Base-by-base conservation (phyloP, 2,113 vertebrate genomes). In the Dromas ardeola region DNA sequence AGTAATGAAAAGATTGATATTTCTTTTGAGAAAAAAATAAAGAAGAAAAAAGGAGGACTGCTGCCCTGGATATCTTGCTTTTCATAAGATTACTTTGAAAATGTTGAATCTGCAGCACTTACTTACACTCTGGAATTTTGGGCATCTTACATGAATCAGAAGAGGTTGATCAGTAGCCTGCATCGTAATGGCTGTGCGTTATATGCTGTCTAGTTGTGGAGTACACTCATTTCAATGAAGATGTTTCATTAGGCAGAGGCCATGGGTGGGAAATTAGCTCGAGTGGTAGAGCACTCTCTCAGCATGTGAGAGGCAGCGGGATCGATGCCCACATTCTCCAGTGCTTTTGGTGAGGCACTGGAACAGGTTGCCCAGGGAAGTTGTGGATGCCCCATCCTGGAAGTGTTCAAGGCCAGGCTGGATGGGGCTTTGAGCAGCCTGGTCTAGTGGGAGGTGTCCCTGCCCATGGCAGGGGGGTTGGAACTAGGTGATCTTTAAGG, bases 201-300 rank as follows among this genome's bases (percentile, higher is more conserved):
- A 55, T 50, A 26, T 65, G 23, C 18, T 30, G 29, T 26, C 21
- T 49, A 74, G 47, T 38, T 27, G 10, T n/a, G 72, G 18, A 15
- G 3, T 76, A 47, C 7, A 7, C 13, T 66, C 15, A 71, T 56
- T 16, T 79, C 20, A 78, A 59, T 29, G 67, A 65, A 88, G 81
- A 45, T 27, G 43, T 74, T 81, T 58, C 4, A 30, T 42, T 42
- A 30, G 40, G 11, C 16, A 62, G 36, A 62, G 61, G 25, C 25
- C 25, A 15, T n/a, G 21, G 58, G 21, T n/a, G 36, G 19, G 62
- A 9, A 65, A 42, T 20, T 69, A 81, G 67, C 52, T 86, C 53
- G 86, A 74, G 52, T 80, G 69, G 77, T 95, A 96, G 96, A 97
- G 97, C 94, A 89, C 95, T 95, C 55, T 62, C 93, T 94, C 89